Base-by-base conservation (phyloP, 1,140 invertebrate genomes). In the Pogonomyrmex barbatus region DNA sequence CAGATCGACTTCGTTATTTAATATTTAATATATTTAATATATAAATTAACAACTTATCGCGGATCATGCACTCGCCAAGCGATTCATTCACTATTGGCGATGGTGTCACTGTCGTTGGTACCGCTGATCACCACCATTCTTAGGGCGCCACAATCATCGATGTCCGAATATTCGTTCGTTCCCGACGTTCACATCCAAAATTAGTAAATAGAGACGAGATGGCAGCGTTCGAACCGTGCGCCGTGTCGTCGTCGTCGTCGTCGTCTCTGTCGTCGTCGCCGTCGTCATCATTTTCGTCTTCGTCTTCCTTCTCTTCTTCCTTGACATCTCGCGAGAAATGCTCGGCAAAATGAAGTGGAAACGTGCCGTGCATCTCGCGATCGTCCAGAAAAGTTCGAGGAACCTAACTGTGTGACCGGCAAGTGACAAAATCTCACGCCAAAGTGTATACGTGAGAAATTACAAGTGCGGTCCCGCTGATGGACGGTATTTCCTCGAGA, bases 151-250 rank as follows among this genome's bases (percentile, higher is more conserved):
- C 24, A 6, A 5, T 75, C 81, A 54, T 1, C 12, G 2, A 47
- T 39, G n/a, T 88, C 56, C 54, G 30, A 24, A 12, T 47, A 58
- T 85, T 89, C 45, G 82, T 24, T 30, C 76, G 76, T 78, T 88
- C 73, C 71, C 83, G 45, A 24, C 58, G 58, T 90, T 87, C 91
- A 89, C 78, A 85, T 94, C 94, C 94, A 94, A 95, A 95, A 94
- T 94, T 94, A 94, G 94, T 94, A 94, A 95, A 94, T 94, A 94
- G 93, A 93, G 94, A 95, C 94, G 33, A n/a, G 94, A 93, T 93
- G 92, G 91, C 92, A 91, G 85, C 89, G 88, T 86, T 81, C 75
- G 91, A 93, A 92, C 88, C 86, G 93, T 91, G 90, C 90, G 91
- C 88, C 73, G 88, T 91, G 91, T 93, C 91, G 92, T 89, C 90